These are phyloP conservation scores for Pristionchus entomophagus DNA, from an alignment of 2,888 invertebrate species.

Conservation along the genomic window DNA sequence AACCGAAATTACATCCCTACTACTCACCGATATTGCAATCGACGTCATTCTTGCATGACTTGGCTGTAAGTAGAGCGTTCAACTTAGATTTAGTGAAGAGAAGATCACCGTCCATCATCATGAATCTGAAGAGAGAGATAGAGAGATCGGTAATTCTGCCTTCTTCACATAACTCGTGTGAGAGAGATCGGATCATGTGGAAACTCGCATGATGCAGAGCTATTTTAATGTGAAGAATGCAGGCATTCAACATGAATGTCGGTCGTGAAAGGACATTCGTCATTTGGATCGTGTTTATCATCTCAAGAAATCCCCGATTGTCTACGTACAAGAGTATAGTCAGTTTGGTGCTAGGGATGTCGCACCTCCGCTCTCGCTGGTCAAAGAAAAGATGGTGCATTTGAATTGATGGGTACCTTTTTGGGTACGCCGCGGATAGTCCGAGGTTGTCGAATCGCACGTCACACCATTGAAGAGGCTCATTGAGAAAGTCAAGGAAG, in stretches of 20 bases:
- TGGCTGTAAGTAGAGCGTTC: conserved; percentile 60
- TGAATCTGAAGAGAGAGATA: conserved; percentile 62
- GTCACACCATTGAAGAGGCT: conserved; percentile 78
- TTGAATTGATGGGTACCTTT: conserved; percentile 58
- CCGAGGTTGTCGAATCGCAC: conserved; percentile 77
- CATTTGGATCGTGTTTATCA: no score
- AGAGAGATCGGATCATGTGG: no score
- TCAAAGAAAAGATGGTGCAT: no score
- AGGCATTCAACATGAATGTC: no score
- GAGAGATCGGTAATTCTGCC: neutral
- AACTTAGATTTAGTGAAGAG: conserved; percentile 74
- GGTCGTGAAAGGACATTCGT: no score
- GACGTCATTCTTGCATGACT: conserved; percentile 56
- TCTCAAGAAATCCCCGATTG: no score
- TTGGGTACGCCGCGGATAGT: conserved; percentile 73
- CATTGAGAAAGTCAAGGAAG: conserved; percentile 76
- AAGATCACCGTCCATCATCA: conserved; percentile 75
- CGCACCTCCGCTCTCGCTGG: no score
- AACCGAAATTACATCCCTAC: neutral
- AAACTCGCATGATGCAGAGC: no score
- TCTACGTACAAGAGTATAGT: no score
- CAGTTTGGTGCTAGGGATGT: no score
- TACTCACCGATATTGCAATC: conserved; percentile 70
- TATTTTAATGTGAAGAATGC: neutral
- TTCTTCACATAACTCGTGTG: no score